Evolutionary conservation across 2,113 vertebrate species (phyloP).

Genomic region (Procapra przewalskii): DNA sequence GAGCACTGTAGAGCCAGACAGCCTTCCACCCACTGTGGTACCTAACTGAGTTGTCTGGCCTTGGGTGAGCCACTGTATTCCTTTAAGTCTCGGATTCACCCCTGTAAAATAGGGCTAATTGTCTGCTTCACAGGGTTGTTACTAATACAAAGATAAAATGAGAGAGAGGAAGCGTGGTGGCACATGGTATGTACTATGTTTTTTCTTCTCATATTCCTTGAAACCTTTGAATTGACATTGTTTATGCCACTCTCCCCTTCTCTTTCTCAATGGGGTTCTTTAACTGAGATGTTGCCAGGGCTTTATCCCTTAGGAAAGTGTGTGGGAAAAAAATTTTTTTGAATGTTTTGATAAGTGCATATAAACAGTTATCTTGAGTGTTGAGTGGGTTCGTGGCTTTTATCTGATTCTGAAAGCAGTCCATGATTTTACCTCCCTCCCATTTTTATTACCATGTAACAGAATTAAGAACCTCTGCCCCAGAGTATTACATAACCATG

Average conservation of each 20-base stretch:
- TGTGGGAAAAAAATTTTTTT: background rate
- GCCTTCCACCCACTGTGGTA: background rate
- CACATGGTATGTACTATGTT: background rate
- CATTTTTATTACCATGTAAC: background rate
- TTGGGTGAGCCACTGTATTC: background rate
- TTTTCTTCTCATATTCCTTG: background rate
- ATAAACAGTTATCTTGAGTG: background rate
- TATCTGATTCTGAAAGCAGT: slow-evolving; percentile 11
- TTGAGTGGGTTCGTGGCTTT: background rate
- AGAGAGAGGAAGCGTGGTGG: background rate
- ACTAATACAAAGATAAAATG: background rate
- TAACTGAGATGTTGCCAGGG: background rate
- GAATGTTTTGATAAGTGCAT: background rate
- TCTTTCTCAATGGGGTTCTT: background rate
- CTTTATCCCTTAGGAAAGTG: background rate
- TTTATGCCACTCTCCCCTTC: background rate
- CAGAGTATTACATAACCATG: background rate
- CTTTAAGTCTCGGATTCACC: slow-evolving; percentile 5
- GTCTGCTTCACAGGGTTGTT: background rate
- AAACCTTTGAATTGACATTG: background rate
- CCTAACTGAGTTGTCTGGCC: background rate
- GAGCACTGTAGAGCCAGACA: background rate
- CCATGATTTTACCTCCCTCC: background rate
- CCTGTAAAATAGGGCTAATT: background rate
- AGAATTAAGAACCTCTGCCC: background rate